Evolutionary conservation across 2,797 vertebrate species (phyloP).

Genomic region (Neosilurus hyrtlii): DNA sequence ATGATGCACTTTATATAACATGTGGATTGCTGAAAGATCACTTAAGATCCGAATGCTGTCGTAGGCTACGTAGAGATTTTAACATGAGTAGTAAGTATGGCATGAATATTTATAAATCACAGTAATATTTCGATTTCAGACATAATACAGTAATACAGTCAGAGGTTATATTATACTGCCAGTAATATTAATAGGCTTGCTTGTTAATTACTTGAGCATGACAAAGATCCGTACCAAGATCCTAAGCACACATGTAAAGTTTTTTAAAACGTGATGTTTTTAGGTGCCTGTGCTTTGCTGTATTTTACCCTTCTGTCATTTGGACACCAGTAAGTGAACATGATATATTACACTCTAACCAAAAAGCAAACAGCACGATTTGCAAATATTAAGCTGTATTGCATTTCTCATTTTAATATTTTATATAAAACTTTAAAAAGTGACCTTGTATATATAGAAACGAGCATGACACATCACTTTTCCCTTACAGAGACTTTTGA

Average conservation of each 20-base stretch:
- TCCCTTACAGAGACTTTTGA: slow-evolving; percentile 22
- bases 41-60: neutral
- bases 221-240: neutral
- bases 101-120: slow-evolving; percentile 7
- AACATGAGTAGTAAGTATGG: neutral
- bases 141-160: slow-evolving; percentile 20
- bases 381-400: slow-evolving; percentile 33
- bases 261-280: neutral
- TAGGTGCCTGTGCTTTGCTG: slow-evolving; percentile 17
- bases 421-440: neutral
- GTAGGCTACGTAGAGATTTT: neutral
- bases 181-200: slow-evolving; percentile 8
- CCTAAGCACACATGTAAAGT: neutral
- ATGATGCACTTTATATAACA: slow-evolving; percentile 13
- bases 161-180: slow-evolving; percentile 7
- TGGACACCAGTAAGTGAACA: slow-evolving; percentile 22
- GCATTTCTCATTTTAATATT: slow-evolving; percentile 22
- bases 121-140: neutral
- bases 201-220: slow-evolving; percentile 35
- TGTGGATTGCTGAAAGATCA: neutral
- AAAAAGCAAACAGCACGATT: slow-evolving; percentile 46
- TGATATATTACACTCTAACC: slow-evolving; percentile 1
- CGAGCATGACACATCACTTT: slow-evolving; percentile 38
- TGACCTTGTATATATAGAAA: slow-evolving; percentile 16
- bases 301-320: neutral